Conservation (phyloP, 2,888 invertebrate genomes). For the Imbricaverruca yamaguchii region DNA sequence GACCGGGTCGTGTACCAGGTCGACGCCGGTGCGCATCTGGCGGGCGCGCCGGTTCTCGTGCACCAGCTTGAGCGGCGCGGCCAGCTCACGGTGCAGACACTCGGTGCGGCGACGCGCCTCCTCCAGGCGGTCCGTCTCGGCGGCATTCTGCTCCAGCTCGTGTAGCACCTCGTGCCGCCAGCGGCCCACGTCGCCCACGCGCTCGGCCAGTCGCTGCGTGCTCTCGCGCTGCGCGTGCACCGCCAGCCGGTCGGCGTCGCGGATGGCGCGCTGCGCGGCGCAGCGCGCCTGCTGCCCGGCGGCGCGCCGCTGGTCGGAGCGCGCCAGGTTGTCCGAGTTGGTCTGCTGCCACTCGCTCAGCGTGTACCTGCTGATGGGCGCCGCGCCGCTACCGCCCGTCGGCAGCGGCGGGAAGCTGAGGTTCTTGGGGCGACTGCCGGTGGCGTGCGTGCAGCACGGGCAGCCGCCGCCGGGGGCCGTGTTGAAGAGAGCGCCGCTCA, state of each 20-base stretch:
- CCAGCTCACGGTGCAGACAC: constrained; percentile 66
- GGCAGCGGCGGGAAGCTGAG: background rate
- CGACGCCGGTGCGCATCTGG: constrained; percentile 51
- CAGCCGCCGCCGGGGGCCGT: background rate
- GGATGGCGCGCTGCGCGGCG: constrained; percentile 7
- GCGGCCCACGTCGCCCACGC: constrained; percentile 84
- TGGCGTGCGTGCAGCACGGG: background rate
- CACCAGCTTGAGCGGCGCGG: background rate
- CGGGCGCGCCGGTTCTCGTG: background rate
- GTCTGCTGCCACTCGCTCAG: background rate
- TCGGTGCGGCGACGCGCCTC: constrained; percentile 70
- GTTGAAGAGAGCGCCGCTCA: constrained; percentile 4
- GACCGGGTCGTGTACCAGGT: constrained; percentile 82
- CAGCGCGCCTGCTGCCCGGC: background rate
- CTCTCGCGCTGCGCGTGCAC: constrained; percentile 62
- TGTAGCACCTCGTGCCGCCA: constrained; percentile 68
- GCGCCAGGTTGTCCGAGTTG: background rate
- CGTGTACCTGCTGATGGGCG: constrained; percentile 6
- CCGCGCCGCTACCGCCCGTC: background rate
- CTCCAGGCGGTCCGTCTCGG: constrained; percentile 66
- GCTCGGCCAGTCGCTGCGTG: constrained; percentile 77
- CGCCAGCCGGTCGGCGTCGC: constrained; percentile 4
- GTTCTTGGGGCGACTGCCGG: background rate
- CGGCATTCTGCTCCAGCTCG: constrained; percentile 60
- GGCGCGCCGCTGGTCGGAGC: background rate